Percentiles rank a stretch among this genome's conserved stretches.
Evolutionary conservation across 2,797 vertebrate genomes (phyloP).

Genomic region (Diglossa cyanea): DNA sequence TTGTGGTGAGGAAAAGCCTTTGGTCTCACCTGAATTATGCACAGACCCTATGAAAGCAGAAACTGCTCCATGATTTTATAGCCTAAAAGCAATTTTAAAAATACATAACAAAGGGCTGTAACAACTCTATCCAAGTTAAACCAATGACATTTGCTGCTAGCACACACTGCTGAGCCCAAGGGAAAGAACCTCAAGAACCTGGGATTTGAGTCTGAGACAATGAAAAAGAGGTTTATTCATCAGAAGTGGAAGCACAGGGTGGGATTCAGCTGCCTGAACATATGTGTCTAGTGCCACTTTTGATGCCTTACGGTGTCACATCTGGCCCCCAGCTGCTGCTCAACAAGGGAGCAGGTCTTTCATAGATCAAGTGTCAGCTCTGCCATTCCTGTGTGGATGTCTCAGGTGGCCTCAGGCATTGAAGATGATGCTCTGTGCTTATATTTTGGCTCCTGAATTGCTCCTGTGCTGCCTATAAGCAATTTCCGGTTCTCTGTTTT

Average conservation of each 20-base stretch:
- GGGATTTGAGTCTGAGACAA: constrained; percentile 42
- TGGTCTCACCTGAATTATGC: constrained; percentile 48
- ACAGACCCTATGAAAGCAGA: constrained; percentile 5
- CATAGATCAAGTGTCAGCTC: constrained; percentile 24
- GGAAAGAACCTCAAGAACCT: constrained; percentile 53
- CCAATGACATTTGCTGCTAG: constrained; percentile 38
- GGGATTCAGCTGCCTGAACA: constrained; percentile 61
- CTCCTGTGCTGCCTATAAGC: background rate
- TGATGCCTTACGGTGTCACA: background rate
- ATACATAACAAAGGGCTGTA: constrained; percentile 49
- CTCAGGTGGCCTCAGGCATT: constrained; percentile 9
- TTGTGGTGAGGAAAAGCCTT: constrained; percentile 44
- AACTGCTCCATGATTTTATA: constrained; percentile 32
- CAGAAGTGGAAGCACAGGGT: constrained; percentile 38
- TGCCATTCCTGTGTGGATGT: background rate
- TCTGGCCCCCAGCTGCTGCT: constrained; percentile 56
- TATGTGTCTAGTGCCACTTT: constrained; percentile 33
- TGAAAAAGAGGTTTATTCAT: constrained; percentile 42
- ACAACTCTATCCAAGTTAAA: constrained; percentile 55
- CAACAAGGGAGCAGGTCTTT: constrained; percentile 12
- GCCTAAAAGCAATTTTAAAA: constrained; percentile 56
- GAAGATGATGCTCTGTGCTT: background rate
- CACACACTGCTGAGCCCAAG: constrained; percentile 30
- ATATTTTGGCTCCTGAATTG: background rate
- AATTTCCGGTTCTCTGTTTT: background rate